Base-by-base conservation (phyloP, 2,797 vertebrate species). In the Girardinus metallicus region DNA sequence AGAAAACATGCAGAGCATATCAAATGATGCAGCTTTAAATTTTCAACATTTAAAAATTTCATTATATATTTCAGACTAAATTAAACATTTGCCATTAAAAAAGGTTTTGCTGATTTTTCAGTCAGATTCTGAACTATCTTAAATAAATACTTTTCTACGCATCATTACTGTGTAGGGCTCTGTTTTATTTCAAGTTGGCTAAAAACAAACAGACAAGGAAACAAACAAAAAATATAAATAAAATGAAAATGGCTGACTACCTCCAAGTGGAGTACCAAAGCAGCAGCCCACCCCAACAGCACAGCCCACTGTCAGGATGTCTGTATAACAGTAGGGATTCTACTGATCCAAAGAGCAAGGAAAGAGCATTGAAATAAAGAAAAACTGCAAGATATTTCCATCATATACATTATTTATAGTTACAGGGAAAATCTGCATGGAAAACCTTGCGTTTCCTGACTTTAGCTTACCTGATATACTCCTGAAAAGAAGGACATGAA, bases 261-360 rank as follows among this genome's bases (percentile, higher is more conserved):
- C 98, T 98, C 98, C 98, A 68, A 99, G 97, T 39, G 98, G 98
- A 76, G 98, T 99, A 73, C 98, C 98, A 78, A 99, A 99, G 91
- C 98, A 99, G 95, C 98, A 99, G 88, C 98, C 98, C 1, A 99
- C 98, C 51, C 98, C 98, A 5, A 99, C 98, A 18, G 98, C 98
- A 64, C 98, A 99, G 89, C 98, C 98, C 86, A 99, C 98, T 2
- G 98, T 99, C 91, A 99, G 96, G 95, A 98, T 98, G 92, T 99
- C 98, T 0, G 97, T 96, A 43, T 99, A 99, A 94, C 97, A 98
- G 90, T 99, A 98, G 41, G 98, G 97, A 94, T 97, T 98, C 98
- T 99, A 98, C 97, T 99, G 94, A 93, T 94, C 86, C 91, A 88
- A 75, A 92, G 46, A 89, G 72, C 47, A 76, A 78, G 55, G 43